Base-by-base conservation (phyloP, 1,140 invertebrate genomes). In the Penaeus chinensis region DNA sequence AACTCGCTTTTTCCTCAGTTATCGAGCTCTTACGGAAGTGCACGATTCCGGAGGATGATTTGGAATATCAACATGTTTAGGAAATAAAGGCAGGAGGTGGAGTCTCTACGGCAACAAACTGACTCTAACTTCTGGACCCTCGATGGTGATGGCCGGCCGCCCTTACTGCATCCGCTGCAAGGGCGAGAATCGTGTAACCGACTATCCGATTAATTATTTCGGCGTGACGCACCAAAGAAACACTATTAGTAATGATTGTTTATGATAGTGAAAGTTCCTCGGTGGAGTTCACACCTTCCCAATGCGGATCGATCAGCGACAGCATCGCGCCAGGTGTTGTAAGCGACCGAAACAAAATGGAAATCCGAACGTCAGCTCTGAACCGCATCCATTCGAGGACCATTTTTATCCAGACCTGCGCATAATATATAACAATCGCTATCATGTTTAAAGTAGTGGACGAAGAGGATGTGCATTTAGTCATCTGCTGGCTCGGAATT, bases 231-330 rank as follows among this genome's bases (percentile, higher is more conserved):
- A 42, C 81, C 81, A 82, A 65, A 69, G 81, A 82, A 82, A 82
- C 81, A 69, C 81, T 69, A 82, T 82, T 82, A 82, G 63, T 82
- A 82, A 82, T 82, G 81, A 82, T 82, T 69, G 81, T 82, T 82
- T 82, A 82, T 69, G 81, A 69, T 47, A 65, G 81, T 82, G 13
- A 18, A 42, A 42, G 63, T 22, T 27, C 37, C 42, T 42, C 62
- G 22, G 32, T 82, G 65, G n/a, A 37, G 20, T 22, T 82, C 81
- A 66, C 37, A 47, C 63, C 81, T 82, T 82, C 65, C 81, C 62
- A 42, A 19, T 22, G 4, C 18, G 37, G 27, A 69, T 82, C 81
- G 81, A 47, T 42, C 63, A 65, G 27, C 13, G 8, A 2, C 27
- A 37, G 63, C 37, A 66, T 65, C 63, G 37, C 81, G n/a, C 5